Evolutionary conservation across 2,113 vertebrate species (phyloP).

Genomic region (Nothobranchius furzeri): DNA sequence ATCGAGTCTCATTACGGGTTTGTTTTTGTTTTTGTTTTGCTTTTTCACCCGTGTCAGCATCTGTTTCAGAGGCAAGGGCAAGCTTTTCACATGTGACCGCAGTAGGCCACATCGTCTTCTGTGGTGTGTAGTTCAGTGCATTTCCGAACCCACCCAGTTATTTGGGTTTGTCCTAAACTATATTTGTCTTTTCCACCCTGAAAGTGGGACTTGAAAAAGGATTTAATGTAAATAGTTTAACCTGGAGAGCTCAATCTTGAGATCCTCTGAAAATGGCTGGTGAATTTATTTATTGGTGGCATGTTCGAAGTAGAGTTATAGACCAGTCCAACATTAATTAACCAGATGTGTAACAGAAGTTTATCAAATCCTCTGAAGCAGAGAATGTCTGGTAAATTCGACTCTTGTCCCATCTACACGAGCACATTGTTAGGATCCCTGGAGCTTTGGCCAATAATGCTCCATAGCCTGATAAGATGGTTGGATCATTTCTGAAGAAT

Average conservation of each 20-base stretch:
- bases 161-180: slow-evolving; percentile 90
- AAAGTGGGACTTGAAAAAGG: slow-evolving; percentile 86
- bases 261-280: slow-evolving; percentile 15
- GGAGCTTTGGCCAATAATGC: no score
- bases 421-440: no score
- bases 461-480: no score
- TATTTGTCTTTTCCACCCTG: slow-evolving; percentile 85
- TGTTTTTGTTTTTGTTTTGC: slow-evolving; percentile 61
- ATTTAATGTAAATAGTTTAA: slow-evolving; percentile 74
- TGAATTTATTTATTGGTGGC: background rate
- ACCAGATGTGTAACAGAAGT: background rate
- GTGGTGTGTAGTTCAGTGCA: slow-evolving; percentile 86
- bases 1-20: slow-evolving; percentile 70
- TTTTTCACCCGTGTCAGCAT: slow-evolving; percentile 80
- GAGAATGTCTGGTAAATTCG: no score
- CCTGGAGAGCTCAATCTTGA: slow-evolving; percentile 23
- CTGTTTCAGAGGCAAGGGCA: slow-evolving; percentile 84
- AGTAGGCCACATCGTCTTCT: slow-evolving; percentile 82
- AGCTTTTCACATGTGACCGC: slow-evolving; percentile 85
- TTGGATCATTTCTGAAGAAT: no score
- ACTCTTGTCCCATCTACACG: no score
- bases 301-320: no score
- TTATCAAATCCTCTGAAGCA: background rate
- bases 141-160: slow-evolving; percentile 87
- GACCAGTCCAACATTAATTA: background rate